Evolutionary conservation across 2,113 vertebrate genomes (phyloP).

Genomic region (Notarius lentiginosus): DNA sequence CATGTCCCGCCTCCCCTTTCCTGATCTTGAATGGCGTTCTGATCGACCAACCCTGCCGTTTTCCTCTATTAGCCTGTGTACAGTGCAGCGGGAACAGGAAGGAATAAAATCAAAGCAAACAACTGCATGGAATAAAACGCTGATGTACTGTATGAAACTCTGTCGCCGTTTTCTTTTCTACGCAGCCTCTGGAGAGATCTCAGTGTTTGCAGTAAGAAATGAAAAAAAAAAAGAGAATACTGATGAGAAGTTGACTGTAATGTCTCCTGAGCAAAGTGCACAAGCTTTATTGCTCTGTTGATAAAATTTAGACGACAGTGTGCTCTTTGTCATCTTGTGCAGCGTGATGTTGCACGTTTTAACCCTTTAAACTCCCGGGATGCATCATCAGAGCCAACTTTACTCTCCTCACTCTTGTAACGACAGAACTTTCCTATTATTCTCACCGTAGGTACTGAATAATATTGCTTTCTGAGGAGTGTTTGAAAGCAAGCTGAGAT

Average conservation of each 20-base stretch:
- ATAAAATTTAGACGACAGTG: not conserved
- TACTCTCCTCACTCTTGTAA: not conserved
- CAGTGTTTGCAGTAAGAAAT: not conserved
- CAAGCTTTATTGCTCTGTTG: slow-evolving; percentile 28
- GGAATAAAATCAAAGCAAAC: slow-evolving; percentile 86
- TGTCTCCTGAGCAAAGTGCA: slow-evolving; percentile 37
- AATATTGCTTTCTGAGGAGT: not conserved
- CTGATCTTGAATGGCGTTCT: slow-evolving; percentile 67
- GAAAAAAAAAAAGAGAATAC: not conserved
- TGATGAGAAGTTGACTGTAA: not conserved
- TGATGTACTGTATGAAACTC: slow-evolving; percentile 81
- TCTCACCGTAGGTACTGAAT: not conserved
- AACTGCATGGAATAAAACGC: slow-evolving; percentile 94
- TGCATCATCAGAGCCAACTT: not conserved
- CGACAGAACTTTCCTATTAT: not conserved
- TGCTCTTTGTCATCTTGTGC: not conserved
- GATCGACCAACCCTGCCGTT: slow-evolving; percentile 73
- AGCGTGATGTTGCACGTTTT: not conserved
- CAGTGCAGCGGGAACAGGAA: slow-evolving; percentile 80
- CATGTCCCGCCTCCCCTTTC: slow-evolving; percentile 49
- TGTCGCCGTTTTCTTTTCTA: not conserved
- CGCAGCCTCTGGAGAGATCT: not conserved
- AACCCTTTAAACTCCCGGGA: not conserved
- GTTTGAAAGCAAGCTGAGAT: not conserved
- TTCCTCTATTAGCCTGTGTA: slow-evolving; percentile 80